phyloP scores from a whole-genome alignment of 1,140 invertebrate species.

The Hydropsyche tenuis region DNA sequence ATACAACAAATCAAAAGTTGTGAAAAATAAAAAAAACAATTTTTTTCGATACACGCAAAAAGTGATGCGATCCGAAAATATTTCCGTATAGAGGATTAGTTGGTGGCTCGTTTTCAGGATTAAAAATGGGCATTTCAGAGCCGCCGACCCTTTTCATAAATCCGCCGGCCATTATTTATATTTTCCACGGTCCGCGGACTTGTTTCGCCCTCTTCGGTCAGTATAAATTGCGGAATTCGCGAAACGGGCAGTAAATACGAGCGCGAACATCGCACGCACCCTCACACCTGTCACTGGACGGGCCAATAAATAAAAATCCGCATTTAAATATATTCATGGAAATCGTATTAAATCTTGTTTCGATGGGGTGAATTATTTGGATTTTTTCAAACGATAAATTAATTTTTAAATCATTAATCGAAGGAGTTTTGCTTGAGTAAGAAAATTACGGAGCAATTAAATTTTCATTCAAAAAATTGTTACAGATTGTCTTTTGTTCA shows the following conservation, averaged over 20 bases:
- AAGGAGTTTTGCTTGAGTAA: no score
- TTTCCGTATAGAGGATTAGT: conserved; percentile 42
- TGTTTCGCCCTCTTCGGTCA: conserved; percentile 33
- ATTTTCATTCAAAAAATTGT: no score
- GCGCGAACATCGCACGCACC: conserved; percentile 13
- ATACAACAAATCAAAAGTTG: background rate
- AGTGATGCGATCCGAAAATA: conserved; percentile 20
- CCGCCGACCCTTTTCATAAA: conserved; percentile 48
- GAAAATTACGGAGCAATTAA: no score
- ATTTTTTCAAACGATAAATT: no score
- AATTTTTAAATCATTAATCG: no score
- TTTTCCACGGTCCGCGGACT: conserved; percentile 25
- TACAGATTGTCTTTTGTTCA: no score
- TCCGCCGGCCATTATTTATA: conserved; percentile 42
- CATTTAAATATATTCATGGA: no score
- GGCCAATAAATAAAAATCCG: background rate
- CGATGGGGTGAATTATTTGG: no score
- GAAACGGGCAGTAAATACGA: conserved; percentile 18
- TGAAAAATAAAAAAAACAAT: no score
- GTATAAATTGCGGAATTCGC: conserved; percentile 40
- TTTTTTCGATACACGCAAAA: background rate
- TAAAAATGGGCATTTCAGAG: conserved; percentile 48
- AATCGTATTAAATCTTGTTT: no score
- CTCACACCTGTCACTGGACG: background rate
- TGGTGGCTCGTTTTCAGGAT: conserved; percentile 42